Evolutionary conservation across 2,888 invertebrate species (phyloP), one percentile per base, ranked within the genome.

Genomic region (Eristalinus sepulchralis): DNA sequence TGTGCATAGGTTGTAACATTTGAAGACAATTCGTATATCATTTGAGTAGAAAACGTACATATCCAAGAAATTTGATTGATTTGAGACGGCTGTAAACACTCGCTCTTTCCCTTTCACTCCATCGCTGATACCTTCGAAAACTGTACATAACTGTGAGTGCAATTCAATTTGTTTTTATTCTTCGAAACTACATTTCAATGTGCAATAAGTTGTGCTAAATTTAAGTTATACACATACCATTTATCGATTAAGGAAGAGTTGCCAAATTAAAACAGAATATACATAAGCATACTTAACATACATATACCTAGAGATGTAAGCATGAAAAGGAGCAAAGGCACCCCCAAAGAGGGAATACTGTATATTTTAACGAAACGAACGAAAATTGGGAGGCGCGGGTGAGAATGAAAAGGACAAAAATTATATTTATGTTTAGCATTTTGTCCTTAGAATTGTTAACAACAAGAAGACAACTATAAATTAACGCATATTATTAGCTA

Each of bases 151-250:
- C 31, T 53, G 5, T 20, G 36, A 55, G 76, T 67, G 75, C 75
- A 60, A 71, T 71, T 64, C 60, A 62, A 20, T 62, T 72, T 20
- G n/a, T 67, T 33, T 22, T 53, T 53, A 59, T 53, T 64, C 20
- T 64, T 64, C 11, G 55, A 63, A 34, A 81, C 47, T 47, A 73
- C 59, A 73, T 79, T 75, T 83, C 75, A 68, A 83, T 86, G 86
- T 86, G 86, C 86, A 86, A 86, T 86, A 86, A 86, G 78, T 86
- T 86, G 86, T 86, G 83, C 86, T 86, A 86, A 86, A 86, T 86
- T 78, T 86, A 75, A 75, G 73, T 83, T 83, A 83, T 68, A 82
- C 17, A 82, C 47, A 81, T 62, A 70, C n/a, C 22, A 77, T 71
- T 76, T 68, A 85, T 59, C 72, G 72, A 81, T 64, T 72, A 70